Conservation (phyloP, 2,113 vertebrate species). For the Callipepla squamata region DNA sequence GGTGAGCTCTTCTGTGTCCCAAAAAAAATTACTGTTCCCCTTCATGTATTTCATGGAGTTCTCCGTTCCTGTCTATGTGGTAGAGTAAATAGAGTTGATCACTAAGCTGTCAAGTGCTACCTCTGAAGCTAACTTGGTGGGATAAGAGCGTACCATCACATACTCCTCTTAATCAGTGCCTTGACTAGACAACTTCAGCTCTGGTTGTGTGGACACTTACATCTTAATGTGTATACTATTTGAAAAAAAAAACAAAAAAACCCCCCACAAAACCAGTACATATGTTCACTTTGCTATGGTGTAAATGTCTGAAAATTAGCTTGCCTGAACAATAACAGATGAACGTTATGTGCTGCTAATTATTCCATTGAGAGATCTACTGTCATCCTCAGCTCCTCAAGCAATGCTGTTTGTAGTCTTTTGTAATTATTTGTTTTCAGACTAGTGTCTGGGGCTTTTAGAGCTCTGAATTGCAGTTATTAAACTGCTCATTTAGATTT, state of each 20-base stretch:
- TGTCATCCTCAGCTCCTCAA: background rate
- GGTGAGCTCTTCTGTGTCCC: slow-evolving; percentile 72
- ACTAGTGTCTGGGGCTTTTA: background rate
- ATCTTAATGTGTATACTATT: background rate
- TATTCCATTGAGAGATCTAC: slow-evolving; percentile 4
- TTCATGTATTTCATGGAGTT: background rate
- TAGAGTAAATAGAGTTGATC: background rate
- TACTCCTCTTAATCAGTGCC: background rate
- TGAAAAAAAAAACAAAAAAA: background rate
- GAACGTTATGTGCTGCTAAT: background rate
- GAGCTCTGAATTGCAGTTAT: slow-evolving; percentile 5
- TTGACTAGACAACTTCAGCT: accelerated
- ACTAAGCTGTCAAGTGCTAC: background rate
- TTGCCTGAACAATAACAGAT: background rate
- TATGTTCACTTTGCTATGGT: background rate
- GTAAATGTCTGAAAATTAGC: background rate
- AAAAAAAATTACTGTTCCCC: background rate
- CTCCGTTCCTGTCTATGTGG: accelerated
- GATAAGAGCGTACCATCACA: accelerated
- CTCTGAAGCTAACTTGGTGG: background rate
- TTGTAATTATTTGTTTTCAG: slow-evolving; percentile 49
- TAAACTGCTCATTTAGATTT: background rate
- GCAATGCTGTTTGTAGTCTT: background rate
- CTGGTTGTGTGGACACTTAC: accelerated
- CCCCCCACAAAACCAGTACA: too few relatives aligned